These are phyloP conservation scores for Geodia barretti DNA, from an alignment of 37 sponge, comb jelly and placozoan species.

Conservation along the genomic window DNA sequence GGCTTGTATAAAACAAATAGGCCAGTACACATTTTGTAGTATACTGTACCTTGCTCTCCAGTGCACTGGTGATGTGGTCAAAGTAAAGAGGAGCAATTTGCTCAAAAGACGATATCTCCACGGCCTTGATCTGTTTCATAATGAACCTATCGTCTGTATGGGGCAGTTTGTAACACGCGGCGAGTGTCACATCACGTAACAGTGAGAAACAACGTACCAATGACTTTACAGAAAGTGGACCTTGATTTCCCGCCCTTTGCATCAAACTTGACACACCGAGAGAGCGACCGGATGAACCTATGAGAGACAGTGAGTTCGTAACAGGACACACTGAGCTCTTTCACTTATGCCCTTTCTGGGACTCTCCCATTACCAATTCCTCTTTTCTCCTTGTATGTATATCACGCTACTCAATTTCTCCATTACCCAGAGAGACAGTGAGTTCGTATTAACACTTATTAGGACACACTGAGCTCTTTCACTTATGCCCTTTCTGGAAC, in stretches of 20 bases:
- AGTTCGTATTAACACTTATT: no score
- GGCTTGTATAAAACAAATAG: no score
- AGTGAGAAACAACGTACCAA: conserved; percentile 47
- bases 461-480: no score
- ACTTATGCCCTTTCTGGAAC: no score
- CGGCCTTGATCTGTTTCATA: conserved; percentile 89
- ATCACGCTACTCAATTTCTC: no score
- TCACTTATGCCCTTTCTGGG: no score
- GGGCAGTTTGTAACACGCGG: no score
- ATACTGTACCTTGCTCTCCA: conserved; percentile 60
- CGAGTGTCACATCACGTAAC: neutral
- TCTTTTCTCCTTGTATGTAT: no score
- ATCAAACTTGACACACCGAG: conserved; percentile 87
- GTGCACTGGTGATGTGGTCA: conserved; percentile 64
- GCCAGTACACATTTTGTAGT: no score
- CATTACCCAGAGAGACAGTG: no score
- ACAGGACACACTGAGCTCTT: neutral
- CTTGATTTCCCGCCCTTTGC: conserved; percentile 97
- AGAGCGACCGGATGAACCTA: conserved; percentile 85
- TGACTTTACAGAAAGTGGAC: conserved; percentile 89
- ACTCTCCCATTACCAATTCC: neutral
- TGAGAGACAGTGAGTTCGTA: neutral
- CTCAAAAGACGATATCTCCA: conserved; percentile 83
- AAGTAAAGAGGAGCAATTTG: conserved; percentile 81
- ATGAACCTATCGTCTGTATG: conserved; percentile 90